Evolutionary conservation across 2,888 invertebrate genomes (phyloP), one percentile per base, ranked within the genome.

Genomic region (Rhimphoctona megacephalus): DNA sequence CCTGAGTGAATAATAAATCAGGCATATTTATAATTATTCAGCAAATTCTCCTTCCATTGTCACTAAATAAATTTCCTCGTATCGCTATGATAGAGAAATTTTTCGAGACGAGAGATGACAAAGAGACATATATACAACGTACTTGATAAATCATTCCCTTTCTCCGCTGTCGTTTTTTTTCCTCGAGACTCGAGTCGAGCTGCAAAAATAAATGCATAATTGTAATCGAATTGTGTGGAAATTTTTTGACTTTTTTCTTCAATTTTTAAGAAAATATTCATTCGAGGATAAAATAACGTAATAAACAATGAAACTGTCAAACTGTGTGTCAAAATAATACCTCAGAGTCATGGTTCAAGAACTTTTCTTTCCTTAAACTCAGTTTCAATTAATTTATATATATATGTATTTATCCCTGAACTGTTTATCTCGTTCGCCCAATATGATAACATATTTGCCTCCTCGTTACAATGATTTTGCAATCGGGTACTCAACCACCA

Each of bases 81-180:
- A 69, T 79, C 78, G 52, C 22, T 30, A n/a, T 25, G n/a, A 46
- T 66, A 25, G 8, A n/a, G 19, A 43, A 0, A 43, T 70, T 67
- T 46, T 30, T 46, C 17, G 25, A 39, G 46, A n/a, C 43, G 22
- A 57, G 8, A 79, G 54, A 70, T 11, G 43, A 54, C 30, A 70
- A 54, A 77, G 84, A 76, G 80, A n/a, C n/a, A n/a, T n/a, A n/a
- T n/a, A n/a, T n/a, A n/a, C 87, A 83, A 87, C 87, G 80, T 85
- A 89, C 89, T 87, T 89, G 89, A 88, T 89, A 88, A 85, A 88
- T 86, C 80, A 88, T 85, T 66, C 89, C 89, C 8, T 85, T 87
- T 17, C 86, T 81, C 66, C 86, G 70, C 78, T 88, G 88, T 14
- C 64, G 70, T 69, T 87, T 86, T 57, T 67, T 49, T 46, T 88